Conservation (phyloP, 1,140 invertebrate species). For the Caenorhabditis inopinata region DNA sequence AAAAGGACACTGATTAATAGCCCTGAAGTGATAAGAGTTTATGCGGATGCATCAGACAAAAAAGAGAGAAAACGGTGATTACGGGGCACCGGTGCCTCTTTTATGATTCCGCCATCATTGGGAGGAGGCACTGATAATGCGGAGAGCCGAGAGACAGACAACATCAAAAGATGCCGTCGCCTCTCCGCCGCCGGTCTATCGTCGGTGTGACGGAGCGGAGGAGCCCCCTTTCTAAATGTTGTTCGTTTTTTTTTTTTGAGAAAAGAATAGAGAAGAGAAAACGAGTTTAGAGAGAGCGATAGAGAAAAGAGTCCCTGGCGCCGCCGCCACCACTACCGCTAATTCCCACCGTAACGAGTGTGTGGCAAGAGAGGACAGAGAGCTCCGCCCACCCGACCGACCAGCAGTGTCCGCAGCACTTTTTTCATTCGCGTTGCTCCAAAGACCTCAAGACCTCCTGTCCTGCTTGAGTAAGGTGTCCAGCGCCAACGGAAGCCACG, state of each 20-base stretch:
- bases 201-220: neutral
- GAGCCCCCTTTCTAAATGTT: too few relatives aligned
- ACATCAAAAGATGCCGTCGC: slow-evolving; percentile 25
- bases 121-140: neutral
- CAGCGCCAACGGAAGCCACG: too few relatives aligned
- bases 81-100: neutral
- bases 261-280: neutral
- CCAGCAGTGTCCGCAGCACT: too few relatives aligned
- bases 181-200: neutral
- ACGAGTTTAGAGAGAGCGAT: neutral
- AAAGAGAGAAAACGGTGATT: neutral
- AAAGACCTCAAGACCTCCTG: too few relatives aligned
- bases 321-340: neutral
- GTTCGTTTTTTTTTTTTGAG: too few relatives aligned
- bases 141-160: neutral
- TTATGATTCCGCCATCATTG: slow-evolving; percentile 5
- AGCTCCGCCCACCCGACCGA: slow-evolving; percentile 17
- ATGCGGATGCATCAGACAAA: too few relatives aligned
- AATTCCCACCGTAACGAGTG: neutral
- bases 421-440: too few relatives aligned
- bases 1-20: slow-evolving; percentile 1
- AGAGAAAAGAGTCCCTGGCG: neutral
- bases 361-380: too few relatives aligned
- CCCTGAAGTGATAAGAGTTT: neutral
- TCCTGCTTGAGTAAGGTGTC: too few relatives aligned